phyloP scores from a whole-genome alignment of 2,888 invertebrate species.

The Oligia fasciuncula region DNA sequence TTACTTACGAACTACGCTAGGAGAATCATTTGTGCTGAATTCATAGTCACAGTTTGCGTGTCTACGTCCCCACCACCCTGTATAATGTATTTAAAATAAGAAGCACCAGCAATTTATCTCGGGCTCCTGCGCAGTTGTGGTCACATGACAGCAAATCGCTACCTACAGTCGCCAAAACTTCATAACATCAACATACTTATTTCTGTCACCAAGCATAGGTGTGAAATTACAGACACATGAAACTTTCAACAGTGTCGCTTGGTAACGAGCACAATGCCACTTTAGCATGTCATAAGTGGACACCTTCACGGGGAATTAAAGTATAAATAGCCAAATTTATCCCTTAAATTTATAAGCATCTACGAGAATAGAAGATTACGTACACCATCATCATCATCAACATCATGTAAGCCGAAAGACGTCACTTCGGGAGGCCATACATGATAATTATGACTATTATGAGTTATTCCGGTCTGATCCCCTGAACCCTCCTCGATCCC shows the following conservation, averaged over 20 bases:
- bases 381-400: no score
- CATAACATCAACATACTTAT: background rate
- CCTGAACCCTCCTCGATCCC: no score
- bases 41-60: no score
- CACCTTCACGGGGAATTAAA: background rate
- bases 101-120: background rate
- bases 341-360: no score
- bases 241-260: slow-evolving; percentile 12
- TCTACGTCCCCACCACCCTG: no score
- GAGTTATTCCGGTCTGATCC: no score
- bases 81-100: background rate
- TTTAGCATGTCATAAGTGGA: background rate
- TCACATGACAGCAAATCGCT: background rate
- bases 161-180: no score
- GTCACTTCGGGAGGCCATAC: background rate
- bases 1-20: no score
- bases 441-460: background rate
- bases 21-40: no score
- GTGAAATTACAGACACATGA: slow-evolving; percentile 9
- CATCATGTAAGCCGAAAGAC: background rate
- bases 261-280: background rate
- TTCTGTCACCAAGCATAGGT: slow-evolving; percentile 2
- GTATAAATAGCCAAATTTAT: background rate
- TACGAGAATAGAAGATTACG: no score
- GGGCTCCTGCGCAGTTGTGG: no score